Conservation (phyloP, 2,797 vertebrate genomes). For the Cetoscarus ocellatus region DNA sequence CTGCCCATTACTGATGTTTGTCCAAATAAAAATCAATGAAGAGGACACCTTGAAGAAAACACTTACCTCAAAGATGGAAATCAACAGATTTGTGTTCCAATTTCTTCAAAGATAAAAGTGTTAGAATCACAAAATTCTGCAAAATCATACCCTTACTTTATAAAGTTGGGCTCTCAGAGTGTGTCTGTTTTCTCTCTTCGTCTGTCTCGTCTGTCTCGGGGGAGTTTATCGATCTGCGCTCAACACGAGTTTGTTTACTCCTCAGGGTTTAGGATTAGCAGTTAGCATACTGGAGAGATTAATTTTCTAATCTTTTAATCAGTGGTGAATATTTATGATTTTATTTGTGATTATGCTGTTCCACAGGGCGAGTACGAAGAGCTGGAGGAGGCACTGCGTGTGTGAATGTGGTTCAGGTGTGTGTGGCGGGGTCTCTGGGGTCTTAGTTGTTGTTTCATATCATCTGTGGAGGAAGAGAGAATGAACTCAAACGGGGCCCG, state of each 20-base stretch:
- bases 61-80: too few species aligned
- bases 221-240: conserved; percentile 51
- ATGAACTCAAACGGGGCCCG: too few species aligned
- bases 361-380: conserved; percentile 2
- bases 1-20: too few species aligned
- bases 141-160: conserved; percentile 1
- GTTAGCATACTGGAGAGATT: conserved; percentile 52
- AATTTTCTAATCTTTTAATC: conserved; percentile 68
- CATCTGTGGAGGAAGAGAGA: too few species aligned
- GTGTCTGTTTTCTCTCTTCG: neutral
- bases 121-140: neutral
- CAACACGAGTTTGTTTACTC: conserved; percentile 55
- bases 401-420: neutral
- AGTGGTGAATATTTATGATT: conserved; percentile 65
- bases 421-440: neutral
- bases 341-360: conserved; percentile 44
- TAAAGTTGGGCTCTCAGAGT: neutral
- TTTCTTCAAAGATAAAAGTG: too few species aligned
- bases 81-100: too few species aligned
- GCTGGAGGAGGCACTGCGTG: neutral
- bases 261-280: conserved; percentile 55
- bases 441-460: too few species aligned
- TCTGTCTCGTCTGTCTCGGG: neutral
- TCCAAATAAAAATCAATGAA: too few species aligned
- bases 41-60: too few species aligned